A percentile compares a stretch with the other conserved stretches of the same genome.
phyloP scores from a whole-genome alignment of 2,797 vertebrate species.

The Hirundo rustica region DNA sequence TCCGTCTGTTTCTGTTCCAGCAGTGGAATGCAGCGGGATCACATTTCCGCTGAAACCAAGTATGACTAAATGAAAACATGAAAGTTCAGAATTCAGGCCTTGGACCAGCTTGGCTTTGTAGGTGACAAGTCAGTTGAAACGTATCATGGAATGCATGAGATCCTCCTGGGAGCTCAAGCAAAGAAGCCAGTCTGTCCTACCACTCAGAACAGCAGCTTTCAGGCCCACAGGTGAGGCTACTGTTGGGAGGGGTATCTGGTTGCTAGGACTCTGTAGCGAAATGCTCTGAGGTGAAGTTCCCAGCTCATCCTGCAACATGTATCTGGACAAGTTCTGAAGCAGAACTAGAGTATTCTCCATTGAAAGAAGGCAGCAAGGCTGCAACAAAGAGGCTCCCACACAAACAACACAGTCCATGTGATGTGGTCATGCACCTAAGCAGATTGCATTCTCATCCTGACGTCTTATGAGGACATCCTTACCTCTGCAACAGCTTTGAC shows the following conservation, averaged over 20 bases:
- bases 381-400: neutral
- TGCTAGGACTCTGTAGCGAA: neutral
- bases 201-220: neutral
- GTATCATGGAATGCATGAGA: neutral
- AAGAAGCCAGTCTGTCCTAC: neutral
- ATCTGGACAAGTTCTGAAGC: neutral
- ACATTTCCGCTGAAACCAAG: neutral
- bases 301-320: neutral
- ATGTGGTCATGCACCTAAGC: accelerated
- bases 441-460: neutral
- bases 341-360: neutral
- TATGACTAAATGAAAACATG: neutral
- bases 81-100: neutral
- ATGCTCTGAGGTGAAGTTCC: neutral
- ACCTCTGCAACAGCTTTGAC: neutral
- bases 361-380: neutral
- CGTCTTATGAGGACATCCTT: neutral
- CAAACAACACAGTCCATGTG: neutral
- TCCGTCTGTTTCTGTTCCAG: neutral
- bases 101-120: neutral
- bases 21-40: neutral
- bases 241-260: accelerated
- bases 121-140: neutral
- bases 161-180: neutral
- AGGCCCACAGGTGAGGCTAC: accelerated